phyloP scores from a whole-genome alignment of 2,888 invertebrate genomes.

The Poecilus cupreus region DNA sequence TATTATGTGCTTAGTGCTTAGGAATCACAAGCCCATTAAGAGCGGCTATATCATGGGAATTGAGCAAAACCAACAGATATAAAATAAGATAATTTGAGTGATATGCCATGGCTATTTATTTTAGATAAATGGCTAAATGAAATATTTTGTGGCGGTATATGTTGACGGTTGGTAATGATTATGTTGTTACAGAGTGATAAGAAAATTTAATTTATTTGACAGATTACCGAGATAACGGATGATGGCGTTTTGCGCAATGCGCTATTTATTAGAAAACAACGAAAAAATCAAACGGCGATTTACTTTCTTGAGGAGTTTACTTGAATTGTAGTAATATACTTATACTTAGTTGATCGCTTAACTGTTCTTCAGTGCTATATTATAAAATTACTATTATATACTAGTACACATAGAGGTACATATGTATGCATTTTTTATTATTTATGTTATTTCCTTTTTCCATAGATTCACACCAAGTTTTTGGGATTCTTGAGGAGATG shows the following conservation, averaged over 20 bases:
- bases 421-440: too few relatives aligned
- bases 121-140: conserved; percentile 19
- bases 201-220: conserved; percentile 31
- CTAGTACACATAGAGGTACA: too few relatives aligned
- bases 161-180: conserved; percentile 26
- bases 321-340: too few relatives aligned
- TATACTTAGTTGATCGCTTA: too few relatives aligned
- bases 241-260: neutral
- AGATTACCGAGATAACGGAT: neutral
- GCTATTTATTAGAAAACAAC: neutral
- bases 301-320: too few relatives aligned
- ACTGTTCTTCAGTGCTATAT: too few relatives aligned
- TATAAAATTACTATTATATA: too few relatives aligned
- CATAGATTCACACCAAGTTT: too few relatives aligned
- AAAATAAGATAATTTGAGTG: conserved; percentile 31
- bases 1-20: conserved; percentile 51
- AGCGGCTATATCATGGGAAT: conserved; percentile 21
- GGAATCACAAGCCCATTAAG: conserved; percentile 29
- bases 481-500: too few relatives aligned
- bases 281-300: neutral
- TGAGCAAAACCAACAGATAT: conserved; percentile 20
- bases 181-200: conserved; percentile 3
- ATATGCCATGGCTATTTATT: conserved; percentile 26
- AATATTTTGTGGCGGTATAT: conserved; percentile 19
- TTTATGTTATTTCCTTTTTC: too few relatives aligned